Conservation (phyloP, 2,888 invertebrate species). For the Lepidochitona cinerea region DNA sequence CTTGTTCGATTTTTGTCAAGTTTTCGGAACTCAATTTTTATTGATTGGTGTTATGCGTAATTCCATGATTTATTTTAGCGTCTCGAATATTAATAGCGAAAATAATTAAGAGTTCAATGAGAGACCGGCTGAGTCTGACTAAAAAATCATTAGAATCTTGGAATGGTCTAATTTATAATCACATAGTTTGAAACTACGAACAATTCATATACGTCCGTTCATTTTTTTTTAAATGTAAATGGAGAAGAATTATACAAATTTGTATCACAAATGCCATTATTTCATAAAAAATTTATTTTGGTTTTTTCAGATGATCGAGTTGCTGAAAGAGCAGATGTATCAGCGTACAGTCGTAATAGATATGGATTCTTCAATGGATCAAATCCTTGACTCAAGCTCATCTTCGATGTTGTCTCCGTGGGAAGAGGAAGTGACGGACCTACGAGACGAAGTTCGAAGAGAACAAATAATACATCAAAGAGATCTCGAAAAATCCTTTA, state of each 20-base stretch:
- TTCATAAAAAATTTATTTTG: no score
- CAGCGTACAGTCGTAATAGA: conserved; percentile 48
- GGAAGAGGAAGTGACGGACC: conserved; percentile 12
- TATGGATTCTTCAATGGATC: not conserved
- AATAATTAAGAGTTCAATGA: no score
- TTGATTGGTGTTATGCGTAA: not conserved
- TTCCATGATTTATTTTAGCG: no score
- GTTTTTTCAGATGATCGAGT: conserved; percentile 60
- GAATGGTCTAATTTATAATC: no score
- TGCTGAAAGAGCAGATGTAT: conserved; percentile 61
- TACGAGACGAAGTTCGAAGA: conserved; percentile 16
- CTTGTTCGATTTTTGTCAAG: not conserved
- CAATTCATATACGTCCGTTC: no score
- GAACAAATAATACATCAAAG: conserved; percentile 23
- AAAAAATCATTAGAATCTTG: no score
- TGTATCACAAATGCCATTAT: no score
- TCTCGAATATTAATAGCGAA: no score
- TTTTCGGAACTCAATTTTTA: not conserved
- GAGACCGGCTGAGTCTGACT: no score
- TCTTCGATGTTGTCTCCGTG: not conserved
- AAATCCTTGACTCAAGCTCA: not conserved
- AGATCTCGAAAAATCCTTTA: conserved; percentile 21
- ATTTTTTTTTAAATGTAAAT: no score
- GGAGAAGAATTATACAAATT: no score
- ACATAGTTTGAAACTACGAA: no score